Conservation (phyloP, 2,888 invertebrate species). For the Elmis aenea region DNA sequence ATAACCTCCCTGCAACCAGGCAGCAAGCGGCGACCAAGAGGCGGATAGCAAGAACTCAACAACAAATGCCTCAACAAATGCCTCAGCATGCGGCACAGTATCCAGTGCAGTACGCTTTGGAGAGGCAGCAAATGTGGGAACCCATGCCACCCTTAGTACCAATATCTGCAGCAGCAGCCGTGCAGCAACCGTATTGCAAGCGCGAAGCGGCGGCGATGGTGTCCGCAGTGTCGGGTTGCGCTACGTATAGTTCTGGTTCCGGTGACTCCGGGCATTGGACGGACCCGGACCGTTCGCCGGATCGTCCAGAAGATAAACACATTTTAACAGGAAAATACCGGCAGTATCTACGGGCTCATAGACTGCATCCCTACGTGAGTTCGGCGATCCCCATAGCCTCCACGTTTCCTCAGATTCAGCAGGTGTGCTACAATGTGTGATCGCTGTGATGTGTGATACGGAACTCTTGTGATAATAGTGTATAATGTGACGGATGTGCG, state of each 20-base stretch:
- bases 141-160: constrained; percentile 42
- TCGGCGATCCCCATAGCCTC: constrained; percentile 47
- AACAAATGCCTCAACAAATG: constrained; percentile 39
- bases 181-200: constrained; percentile 35
- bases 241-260: constrained; percentile 36
- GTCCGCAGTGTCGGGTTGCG: constrained; percentile 47
- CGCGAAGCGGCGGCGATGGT: constrained; percentile 36
- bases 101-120: constrained; percentile 31
- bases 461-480: constrained; percentile 48
- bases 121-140: constrained; percentile 25
- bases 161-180: constrained; percentile 34
- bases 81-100: constrained; percentile 40
- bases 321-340: constrained; percentile 54
- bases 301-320: constrained; percentile 41
- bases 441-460: constrained; percentile 42
- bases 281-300: constrained; percentile 42
- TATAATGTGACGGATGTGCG: constrained; percentile 42
- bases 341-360: constrained; percentile 54
- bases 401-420: constrained; percentile 54
- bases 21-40: constrained; percentile 32
- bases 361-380: constrained; percentile 55
- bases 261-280: constrained; percentile 43
- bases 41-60: constrained; percentile 44
- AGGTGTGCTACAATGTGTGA: constrained; percentile 60
- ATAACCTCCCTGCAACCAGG: constrained; percentile 61